Base-by-base conservation (phyloP, 2,888 invertebrate genomes). In the Drosophila neotestacea region DNA sequence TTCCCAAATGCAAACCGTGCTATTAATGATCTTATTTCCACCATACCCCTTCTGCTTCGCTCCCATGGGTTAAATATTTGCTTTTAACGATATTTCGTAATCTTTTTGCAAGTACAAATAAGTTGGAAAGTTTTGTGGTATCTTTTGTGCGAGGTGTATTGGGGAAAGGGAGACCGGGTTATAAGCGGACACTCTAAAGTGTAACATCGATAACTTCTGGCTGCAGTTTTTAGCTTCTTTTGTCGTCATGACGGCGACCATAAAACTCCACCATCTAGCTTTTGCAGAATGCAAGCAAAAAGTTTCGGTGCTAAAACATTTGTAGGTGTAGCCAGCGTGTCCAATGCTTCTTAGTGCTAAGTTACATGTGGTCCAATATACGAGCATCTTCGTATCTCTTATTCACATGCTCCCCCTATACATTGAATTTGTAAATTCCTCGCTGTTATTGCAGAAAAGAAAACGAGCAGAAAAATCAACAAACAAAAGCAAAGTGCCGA, bases 361-460 rank as follows among this genome's bases (percentile, higher is more conserved):
- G 64, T 64, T 69, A 58, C 51, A 69, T 58, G 64, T 52, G 51
- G 46, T 59, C 47, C 54, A 36, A 34, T 36, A 13, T 28, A 16
- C 30, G 16, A 36, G n/a, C 46, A 52, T 63, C 46, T 54, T 39
- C 9, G 72, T 70, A 75, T 82, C 62, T 69, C 48, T 64, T 70
- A 85, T 85, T 74, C 80, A 69, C 68, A 76, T 69, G 72, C 68
- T 28, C 16, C 46, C 34, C 9, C 32, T 27, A 60, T 72, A 67
- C 87, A 86, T 78, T 86, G 73, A 87, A 84, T 85, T 83, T 88
- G 86, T 83, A 88, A 85, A 83, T 83, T 83, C 60, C 76, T 78
- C 73, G 68, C 60, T 85, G 80, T 70, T 71, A 66, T 65, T 68
- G 34, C 44, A 58, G 60, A 34, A 59, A 69, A 77, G 71, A 83